These are phyloP conservation scores for Phaethon lepturus DNA, from an alignment of 2,113 vertebrate genomes.

Conservation along the genomic window DNA sequence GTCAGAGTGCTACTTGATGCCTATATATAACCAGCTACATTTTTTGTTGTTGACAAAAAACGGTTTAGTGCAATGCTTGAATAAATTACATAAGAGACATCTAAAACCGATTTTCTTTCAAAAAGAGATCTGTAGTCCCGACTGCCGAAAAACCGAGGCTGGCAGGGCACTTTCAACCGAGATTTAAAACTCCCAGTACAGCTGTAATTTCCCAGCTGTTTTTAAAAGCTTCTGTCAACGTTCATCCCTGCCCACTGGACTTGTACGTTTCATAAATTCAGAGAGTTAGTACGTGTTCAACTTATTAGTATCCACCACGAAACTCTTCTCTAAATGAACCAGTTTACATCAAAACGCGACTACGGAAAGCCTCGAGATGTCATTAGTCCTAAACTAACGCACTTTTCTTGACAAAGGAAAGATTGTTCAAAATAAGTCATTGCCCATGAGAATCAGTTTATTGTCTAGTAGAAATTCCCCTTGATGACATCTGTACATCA, in stretches of 20 bases:
- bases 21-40: background rate
- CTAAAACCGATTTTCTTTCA: conserved; percentile 37
- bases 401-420: background rate
- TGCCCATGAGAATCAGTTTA: background rate
- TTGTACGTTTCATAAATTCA: background rate
- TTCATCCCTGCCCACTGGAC: background rate
- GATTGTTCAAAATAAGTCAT: background rate
- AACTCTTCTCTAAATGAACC: background rate
- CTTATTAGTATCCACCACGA: background rate
- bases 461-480: background rate
- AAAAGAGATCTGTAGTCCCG: background rate
- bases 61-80: background rate
- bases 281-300: background rate
- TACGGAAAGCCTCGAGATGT: background rate
- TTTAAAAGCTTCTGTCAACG: conserved; percentile 33
- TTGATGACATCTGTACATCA: background rate
- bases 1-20: background rate
- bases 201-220: conserved; percentile 40
- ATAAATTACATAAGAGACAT: background rate
- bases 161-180: conserved; percentile 6
- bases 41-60: background rate
- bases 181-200: conserved; percentile 43
- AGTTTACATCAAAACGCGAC: background rate
- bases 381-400: background rate
- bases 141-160: background rate